Evolutionary conservation across 2,113 vertebrate genomes (phyloP).

Genomic region (Lamprotornis superbus): DNA sequence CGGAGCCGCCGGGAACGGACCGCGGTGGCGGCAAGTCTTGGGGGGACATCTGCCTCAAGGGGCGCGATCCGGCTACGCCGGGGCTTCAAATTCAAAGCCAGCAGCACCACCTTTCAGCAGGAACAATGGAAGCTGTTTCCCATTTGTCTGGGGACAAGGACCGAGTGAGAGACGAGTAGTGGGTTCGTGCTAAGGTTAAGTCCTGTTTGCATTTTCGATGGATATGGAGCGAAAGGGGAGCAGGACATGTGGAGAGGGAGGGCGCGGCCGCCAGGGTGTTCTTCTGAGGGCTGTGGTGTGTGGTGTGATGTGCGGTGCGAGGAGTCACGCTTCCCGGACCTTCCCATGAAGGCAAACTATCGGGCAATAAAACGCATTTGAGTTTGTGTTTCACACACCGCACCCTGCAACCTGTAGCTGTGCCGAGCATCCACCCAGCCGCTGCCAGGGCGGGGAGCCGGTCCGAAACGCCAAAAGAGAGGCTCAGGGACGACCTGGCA

Average conservation of each 20-base stretch:
- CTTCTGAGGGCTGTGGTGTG: not conserved
- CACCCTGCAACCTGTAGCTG: not conserved
- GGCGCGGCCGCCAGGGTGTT: not conserved
- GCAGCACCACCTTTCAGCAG: not conserved
- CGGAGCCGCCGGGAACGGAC: not conserved
- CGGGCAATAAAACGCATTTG: not conserved
- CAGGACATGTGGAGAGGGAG: not conserved
- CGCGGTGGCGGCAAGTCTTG: not conserved
- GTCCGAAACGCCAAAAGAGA: not conserved
- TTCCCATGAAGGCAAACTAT: not conserved
- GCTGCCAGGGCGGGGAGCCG: no score
- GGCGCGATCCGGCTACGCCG: not conserved
- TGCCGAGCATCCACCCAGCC: not conserved
- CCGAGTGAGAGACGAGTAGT: not conserved
- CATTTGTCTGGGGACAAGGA: not conserved
- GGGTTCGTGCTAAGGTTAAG: not conserved
- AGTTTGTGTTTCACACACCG: not conserved
- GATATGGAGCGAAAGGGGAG: not conserved
- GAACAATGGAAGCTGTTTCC: not conserved
- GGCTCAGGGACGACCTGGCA: not conserved
- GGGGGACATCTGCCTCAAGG: not conserved
- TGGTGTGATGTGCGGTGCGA: not conserved
- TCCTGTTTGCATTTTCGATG: not conserved
- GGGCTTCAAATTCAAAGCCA: not conserved
- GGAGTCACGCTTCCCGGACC: not conserved